Conservation (phyloP, 2,888 invertebrate species). For the Choreutis nemorana region DNA sequence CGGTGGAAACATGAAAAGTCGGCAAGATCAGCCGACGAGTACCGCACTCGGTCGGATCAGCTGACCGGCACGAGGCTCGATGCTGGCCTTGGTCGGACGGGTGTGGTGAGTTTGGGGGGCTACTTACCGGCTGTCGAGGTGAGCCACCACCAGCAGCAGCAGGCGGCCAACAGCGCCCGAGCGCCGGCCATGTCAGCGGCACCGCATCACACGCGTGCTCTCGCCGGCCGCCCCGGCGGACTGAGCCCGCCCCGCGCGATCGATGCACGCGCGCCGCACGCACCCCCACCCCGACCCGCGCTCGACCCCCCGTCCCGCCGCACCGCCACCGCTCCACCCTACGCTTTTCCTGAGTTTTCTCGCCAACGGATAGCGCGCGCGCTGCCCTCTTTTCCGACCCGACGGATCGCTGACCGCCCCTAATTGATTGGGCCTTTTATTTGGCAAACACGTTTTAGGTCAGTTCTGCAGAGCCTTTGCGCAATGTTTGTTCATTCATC, state of each 20-base stretch:
- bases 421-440: conserved; percentile 61
- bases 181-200: conserved; percentile 64
- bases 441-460: conserved; percentile 61
- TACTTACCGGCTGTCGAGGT: conserved; percentile 62
- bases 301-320: conserved; percentile 40
- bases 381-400: conserved; percentile 57
- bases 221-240: conserved; percentile 66
- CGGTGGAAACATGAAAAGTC: conserved; percentile 28
- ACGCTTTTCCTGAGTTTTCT: conserved; percentile 59
- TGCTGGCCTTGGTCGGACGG: conserved; percentile 3
- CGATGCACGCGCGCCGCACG: conserved; percentile 53
- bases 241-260: conserved; percentile 32
- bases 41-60: conserved; percentile 26
- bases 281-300: conserved; percentile 32
- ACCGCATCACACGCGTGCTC: conserved; percentile 64
- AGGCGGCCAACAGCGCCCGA: conserved; percentile 65
- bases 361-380: conserved; percentile 66
- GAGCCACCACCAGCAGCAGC: conserved; percentile 64
- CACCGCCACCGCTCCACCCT: conserved; percentile 32
- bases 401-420: conserved; percentile 62
- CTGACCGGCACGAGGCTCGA: conserved; percentile 22
- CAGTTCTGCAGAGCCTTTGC: conserved; percentile 50
- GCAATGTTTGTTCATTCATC: conserved; percentile 12
- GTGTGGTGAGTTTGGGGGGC: conserved; percentile 10
- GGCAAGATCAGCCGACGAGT: conserved; percentile 19